phyloP scores from a whole-genome alignment of 1,140 invertebrate species.

The Leptinotarsa texana region DNA sequence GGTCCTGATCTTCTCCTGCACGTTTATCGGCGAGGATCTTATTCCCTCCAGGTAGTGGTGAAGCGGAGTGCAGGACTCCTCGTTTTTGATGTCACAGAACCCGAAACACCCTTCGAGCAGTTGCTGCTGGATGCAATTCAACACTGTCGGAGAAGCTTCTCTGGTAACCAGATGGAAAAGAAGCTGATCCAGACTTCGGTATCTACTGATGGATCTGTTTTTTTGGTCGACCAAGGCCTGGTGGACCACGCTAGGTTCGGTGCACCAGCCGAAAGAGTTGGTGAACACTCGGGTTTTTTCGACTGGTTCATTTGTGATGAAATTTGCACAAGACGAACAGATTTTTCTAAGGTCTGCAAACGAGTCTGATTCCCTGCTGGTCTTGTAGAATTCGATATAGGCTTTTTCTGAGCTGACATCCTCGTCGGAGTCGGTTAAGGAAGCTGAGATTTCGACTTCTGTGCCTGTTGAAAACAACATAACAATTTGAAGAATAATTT shows the following conservation, averaged over 20 bases:
- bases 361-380: constrained; percentile 23
- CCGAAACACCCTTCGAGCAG: constrained; percentile 66
- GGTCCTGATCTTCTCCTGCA: constrained; percentile 55
- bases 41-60: constrained; percentile 61
- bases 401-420: constrained; percentile 48
- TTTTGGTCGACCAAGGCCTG: constrained; percentile 58
- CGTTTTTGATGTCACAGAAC: constrained; percentile 55
- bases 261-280: constrained; percentile 45
- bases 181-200: constrained; percentile 52
- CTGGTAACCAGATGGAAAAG: constrained; percentile 33
- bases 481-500: constrained; percentile 10
- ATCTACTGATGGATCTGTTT: constrained; percentile 57
- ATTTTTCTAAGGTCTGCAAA: constrained; percentile 38
- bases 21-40: constrained; percentile 51
- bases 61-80: constrained; percentile 52
- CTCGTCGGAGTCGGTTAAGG: constrained; percentile 44
- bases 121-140: constrained; percentile 61
- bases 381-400: constrained; percentile 50
- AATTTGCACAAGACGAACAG: constrained; percentile 41
- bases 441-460: constrained; percentile 36
- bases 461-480: constrained; percentile 24
- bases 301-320: constrained; percentile 48
- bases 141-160: constrained; percentile 36
- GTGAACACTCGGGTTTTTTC: constrained; percentile 38
- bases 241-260: constrained; percentile 41